Base-by-base conservation (phyloP, 2,797 vertebrate species). In the Gadopsis marmoratus region DNA sequence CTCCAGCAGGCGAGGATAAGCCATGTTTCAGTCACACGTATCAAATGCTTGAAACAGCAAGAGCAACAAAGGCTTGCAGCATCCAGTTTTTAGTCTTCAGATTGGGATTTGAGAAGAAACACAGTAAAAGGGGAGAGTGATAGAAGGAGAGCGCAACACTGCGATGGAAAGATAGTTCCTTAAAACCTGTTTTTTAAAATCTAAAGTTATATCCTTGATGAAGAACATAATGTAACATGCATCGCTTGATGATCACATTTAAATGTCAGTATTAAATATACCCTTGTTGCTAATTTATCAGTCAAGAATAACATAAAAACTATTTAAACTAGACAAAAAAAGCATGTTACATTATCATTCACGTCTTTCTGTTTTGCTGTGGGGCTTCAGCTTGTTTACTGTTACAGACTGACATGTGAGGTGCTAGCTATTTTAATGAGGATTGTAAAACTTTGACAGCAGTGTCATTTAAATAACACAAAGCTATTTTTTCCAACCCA, bases 11-110 rank as follows among this genome's bases (percentile, higher is more conserved):
- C 91, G 77, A 93, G 88, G 90, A 94, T 92, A 94, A 94, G 90
- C 91, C 84, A 89, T 89, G 92, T 93, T 94, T 94, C 91, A 92
- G 90, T 93, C 93, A 93, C 87, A 94, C 91, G 93, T 94, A 92
- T 91, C 88, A 92, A 92, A 94, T 92, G 77, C 86, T 89, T 88
- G 84, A 91, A 88, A 90, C 81, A 75, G 88, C 86, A 90, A 72
- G 78, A 85, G 84, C 88, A 89, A 93, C 89, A 93, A 94, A 90
- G 86, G 88, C 81, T 86, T 86, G 73, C 81, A 71, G 88, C 83
- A 91, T 91, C 82, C 86, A 71, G 37, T 79, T 90, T 87, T 88
- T 82, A 76, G 79, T 89, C 86, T 86, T 86, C 74, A 90, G 93
- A 93, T 78, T 79, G 65, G 88, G 77, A 87, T 83, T 79, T 80